Conservation (phyloP, 2,797 vertebrate genomes). For the Phataginus tricuspis region DNA sequence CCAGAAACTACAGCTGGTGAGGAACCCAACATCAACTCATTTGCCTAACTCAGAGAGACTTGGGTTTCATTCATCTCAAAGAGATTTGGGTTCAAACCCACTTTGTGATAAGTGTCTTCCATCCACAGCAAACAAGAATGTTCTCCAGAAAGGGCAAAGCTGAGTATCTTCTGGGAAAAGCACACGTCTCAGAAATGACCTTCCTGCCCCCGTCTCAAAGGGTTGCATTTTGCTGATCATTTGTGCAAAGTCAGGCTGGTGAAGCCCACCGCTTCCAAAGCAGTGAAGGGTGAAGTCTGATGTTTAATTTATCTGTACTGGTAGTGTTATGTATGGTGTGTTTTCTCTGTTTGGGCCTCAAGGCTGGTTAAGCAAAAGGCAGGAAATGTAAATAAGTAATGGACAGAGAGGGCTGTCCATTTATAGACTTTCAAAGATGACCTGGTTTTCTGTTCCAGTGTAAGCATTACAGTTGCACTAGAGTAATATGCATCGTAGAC, state of each 20-base stretch:
- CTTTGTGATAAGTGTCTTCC: background rate
- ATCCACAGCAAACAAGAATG: background rate
- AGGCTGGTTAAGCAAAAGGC: constrained; percentile 74
- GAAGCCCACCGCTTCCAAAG: background rate
- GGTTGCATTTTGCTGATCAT: background rate
- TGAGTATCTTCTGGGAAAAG: background rate
- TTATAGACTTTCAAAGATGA: constrained; percentile 71
- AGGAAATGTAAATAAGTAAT: constrained; percentile 76
- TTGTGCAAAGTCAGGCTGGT: background rate
- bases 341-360: constrained; percentile 72
- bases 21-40: background rate
- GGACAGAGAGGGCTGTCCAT: constrained; percentile 59
- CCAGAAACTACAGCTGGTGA: constrained; percentile 28
- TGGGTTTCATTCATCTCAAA: background rate
- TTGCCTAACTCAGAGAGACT: background rate
- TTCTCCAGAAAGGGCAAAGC: background rate
- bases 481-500: background rate
- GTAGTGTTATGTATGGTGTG: constrained; percentile 65
- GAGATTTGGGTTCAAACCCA: background rate
- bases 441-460: constrained; percentile 69
- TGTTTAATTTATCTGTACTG: constrained; percentile 73
- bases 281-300: constrained; percentile 42
- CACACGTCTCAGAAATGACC: background rate
- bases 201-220: background rate
- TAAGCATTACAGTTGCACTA: constrained; percentile 37